A percentile compares a stretch with the other conserved stretches of the same genome.
Evolutionary conservation across 1,140 invertebrate species (phyloP).

Genomic region (Mesaphorura yosii): DNA sequence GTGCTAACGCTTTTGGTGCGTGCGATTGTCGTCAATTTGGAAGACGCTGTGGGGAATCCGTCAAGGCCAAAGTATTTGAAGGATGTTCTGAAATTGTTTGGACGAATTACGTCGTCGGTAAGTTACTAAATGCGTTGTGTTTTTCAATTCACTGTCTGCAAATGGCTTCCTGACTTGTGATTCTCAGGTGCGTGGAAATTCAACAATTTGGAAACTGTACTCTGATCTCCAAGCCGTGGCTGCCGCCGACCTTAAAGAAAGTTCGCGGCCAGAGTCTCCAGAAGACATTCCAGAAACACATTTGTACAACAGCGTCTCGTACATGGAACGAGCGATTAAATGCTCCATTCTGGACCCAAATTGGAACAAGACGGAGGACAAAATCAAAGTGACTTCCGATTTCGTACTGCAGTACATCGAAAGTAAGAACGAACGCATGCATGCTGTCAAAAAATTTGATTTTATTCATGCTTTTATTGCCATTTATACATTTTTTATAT

Average conservation of each 20-base stretch:
- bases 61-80: slow-evolving; percentile 40
- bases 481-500: neutral
- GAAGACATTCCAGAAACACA: neutral
- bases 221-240: slow-evolving; percentile 45
- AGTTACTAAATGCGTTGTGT: slow-evolving; percentile 34
- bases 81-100: slow-evolving; percentile 62
- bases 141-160: slow-evolving; percentile 3
- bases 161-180: neutral
- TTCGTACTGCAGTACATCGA: neutral
- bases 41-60: slow-evolving; percentile 46
- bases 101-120: slow-evolving; percentile 56
- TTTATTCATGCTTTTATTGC: neutral
- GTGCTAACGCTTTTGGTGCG: slow-evolving; percentile 62
- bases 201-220: slow-evolving; percentile 66
- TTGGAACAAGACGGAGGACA: neutral
- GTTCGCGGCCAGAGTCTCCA: neutral
- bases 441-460: neutral
- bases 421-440: neutral
- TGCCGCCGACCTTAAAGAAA: too few relatives aligned
- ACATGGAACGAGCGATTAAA: neutral
- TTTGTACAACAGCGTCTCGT: neutral
- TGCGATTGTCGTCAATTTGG: slow-evolving; percentile 52
- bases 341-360: neutral
- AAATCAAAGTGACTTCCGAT: neutral
- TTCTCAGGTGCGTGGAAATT: slow-evolving; percentile 47